These are phyloP conservation scores for Rhinichthys osculus DNA, from an alignment of 2,797 vertebrate species.

Conservation along the genomic window DNA sequence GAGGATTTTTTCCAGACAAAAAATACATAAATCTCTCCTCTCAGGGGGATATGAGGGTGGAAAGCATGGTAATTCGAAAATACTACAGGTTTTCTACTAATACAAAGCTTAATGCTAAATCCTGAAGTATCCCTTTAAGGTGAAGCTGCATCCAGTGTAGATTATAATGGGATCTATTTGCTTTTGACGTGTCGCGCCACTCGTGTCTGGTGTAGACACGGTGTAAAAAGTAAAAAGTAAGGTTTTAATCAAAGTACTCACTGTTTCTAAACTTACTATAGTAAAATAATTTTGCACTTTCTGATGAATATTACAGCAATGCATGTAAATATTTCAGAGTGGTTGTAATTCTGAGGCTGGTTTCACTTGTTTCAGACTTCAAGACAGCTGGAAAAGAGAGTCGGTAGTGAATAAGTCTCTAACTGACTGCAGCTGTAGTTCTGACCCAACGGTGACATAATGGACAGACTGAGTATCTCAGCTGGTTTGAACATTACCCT, in stretches of 20 bases:
- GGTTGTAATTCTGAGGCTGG: not conserved
- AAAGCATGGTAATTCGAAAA: no score
- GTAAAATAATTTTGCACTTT: not conserved
- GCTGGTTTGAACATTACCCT: not conserved
- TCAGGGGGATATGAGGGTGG: no score
- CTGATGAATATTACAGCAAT: not conserved
- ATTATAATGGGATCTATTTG: no score
- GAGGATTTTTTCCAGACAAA: no score
- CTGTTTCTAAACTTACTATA: not conserved
- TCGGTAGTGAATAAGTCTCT: not conserved
- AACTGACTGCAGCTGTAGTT: conserved; percentile 13
- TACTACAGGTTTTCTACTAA: no score
- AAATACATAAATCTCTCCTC: no score
- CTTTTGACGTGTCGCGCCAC: no score
- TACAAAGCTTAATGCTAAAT: no score
- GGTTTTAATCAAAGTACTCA: not conserved
- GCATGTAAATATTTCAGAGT: not conserved
- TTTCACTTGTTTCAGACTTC: not conserved
- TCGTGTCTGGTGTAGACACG: no score
- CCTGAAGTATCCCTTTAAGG: not conserved
- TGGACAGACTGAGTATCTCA: not conserved
- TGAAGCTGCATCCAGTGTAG: not conserved
- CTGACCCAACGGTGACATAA: conserved; percentile 2
- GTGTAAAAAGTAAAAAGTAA: no score
- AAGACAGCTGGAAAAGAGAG: conserved; percentile 10